Conservation (phyloP, 2,113 vertebrate species). For the Hepsetus odoe region DNA sequence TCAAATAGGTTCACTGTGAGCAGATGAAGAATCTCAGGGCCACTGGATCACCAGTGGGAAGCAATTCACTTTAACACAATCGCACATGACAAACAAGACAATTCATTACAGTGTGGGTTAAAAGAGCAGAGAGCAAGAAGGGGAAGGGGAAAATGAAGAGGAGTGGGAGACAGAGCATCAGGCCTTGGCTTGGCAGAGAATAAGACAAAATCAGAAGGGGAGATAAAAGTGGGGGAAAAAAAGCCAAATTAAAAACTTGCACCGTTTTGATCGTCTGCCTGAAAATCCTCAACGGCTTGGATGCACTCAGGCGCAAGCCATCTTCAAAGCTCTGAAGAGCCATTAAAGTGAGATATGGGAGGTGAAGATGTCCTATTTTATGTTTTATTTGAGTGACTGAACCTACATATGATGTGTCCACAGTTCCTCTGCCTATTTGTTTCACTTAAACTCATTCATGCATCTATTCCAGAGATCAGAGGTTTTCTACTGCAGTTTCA, state of each 20-base stretch:
- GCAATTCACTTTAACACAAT: neutral
- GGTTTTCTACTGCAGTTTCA: too few relatives aligned
- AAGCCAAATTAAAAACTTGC: neutral
- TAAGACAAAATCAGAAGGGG: neutral
- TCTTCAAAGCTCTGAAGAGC: neutral
- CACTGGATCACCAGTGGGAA: neutral
- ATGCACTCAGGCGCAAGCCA: neutral
- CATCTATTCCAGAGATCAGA: too few relatives aligned
- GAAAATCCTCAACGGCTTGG: neutral
- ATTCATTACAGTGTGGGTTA: neutral
- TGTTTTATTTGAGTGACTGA: neutral
- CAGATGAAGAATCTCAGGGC: neutral
- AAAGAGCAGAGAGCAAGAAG: neutral
- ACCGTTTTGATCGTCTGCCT: constrained; percentile 10
- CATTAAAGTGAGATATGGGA: neutral
- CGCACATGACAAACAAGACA: neutral
- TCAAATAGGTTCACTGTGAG: too few relatives aligned
- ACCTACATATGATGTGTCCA: neutral
- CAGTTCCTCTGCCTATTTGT: too few relatives aligned
- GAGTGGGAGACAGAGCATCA: neutral
- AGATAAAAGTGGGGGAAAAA: neutral
- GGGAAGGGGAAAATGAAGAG: neutral
- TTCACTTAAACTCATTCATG: too few relatives aligned
- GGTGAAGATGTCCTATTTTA: constrained; percentile 10
- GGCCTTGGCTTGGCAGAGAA: neutral